These are phyloP conservation scores for Girardia tigrina DNA, from an alignment of 2,888 invertebrate genomes.

Conservation along the genomic window DNA sequence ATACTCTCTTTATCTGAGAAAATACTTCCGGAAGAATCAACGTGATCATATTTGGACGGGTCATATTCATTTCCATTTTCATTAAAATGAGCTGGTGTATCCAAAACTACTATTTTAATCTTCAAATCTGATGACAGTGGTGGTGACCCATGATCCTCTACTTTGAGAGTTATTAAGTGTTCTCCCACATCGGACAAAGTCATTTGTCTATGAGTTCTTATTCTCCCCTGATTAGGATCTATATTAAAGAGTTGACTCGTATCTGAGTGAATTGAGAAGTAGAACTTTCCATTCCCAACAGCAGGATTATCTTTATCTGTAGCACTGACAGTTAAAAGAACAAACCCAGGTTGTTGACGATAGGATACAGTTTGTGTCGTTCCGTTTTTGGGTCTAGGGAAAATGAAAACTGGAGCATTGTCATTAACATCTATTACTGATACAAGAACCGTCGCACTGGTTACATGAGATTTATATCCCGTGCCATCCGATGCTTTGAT, in stretches of 20 bases:
- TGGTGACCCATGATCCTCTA: conserved; percentile 26
- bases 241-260: conserved; percentile 25
- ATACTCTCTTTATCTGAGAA: conserved; percentile 5
- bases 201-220: conserved; percentile 32
- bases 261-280: not conserved
- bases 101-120: not conserved
- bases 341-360: conserved; percentile 10
- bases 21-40: not conserved
- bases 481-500: conserved; percentile 31
- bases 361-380: conserved; percentile 34
- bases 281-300: conserved; percentile 21
- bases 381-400: conserved; percentile 32
- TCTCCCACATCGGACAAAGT: conserved; percentile 14
- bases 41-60: not conserved
- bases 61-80: not conserved
- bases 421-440: conserved; percentile 36
- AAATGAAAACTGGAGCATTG: conserved; percentile 35
- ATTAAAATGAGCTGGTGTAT: not conserved
- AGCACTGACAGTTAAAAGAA: conserved; percentile 31
- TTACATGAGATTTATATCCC: conserved; percentile 24
- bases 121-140: not conserved
- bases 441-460: conserved; percentile 28
- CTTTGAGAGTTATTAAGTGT: conserved; percentile 26
- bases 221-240: conserved; percentile 29
- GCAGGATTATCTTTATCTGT: conserved; percentile 30